Conservation (phyloP, 2,888 invertebrate species). For the Patella ulyssiponensis region DNA sequence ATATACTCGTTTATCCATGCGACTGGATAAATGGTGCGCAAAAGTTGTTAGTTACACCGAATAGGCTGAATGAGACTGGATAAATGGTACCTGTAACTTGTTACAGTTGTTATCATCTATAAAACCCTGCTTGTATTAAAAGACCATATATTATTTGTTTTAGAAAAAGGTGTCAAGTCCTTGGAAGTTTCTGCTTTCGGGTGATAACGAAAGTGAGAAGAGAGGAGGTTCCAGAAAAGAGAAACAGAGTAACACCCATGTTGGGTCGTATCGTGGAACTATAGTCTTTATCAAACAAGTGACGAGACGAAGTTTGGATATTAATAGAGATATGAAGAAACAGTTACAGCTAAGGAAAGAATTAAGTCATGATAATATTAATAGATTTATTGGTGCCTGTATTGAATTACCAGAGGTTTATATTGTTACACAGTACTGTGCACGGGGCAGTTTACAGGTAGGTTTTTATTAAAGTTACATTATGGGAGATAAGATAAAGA, state of each 20-base stretch:
- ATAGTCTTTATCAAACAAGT: conserved; percentile 87
- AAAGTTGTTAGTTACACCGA: too few species aligned
- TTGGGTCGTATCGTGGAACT: conserved; percentile 66
- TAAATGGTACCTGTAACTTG: too few species aligned
- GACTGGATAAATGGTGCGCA: too few species aligned
- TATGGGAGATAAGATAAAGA: too few species aligned
- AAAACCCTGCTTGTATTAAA: too few species aligned
- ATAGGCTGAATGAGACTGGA: too few species aligned
- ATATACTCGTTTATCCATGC: too few species aligned
- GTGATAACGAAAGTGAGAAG: conserved; percentile 36
- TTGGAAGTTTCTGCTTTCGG: conserved; percentile 46
- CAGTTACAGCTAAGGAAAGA: conserved; percentile 69
- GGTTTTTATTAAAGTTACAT: conserved; percentile 20
- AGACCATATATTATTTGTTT: background rate
- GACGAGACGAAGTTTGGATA: conserved; percentile 59
- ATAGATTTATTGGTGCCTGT: conserved; percentile 70
- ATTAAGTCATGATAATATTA: conserved; percentile 69
- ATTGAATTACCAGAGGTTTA: conserved; percentile 66
- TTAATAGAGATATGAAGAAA: conserved; percentile 66
- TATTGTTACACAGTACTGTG: conserved; percentile 68
- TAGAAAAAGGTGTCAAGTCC: conserved; percentile 44
- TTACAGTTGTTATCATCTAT: too few species aligned
- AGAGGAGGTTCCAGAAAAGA: conserved; percentile 21
- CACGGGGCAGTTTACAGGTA: conserved; percentile 68
- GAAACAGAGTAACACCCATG: conserved; percentile 38